phyloP scores from a whole-genome alignment of 2,113 vertebrate species.

The Megatriorchis doriae region DNA sequence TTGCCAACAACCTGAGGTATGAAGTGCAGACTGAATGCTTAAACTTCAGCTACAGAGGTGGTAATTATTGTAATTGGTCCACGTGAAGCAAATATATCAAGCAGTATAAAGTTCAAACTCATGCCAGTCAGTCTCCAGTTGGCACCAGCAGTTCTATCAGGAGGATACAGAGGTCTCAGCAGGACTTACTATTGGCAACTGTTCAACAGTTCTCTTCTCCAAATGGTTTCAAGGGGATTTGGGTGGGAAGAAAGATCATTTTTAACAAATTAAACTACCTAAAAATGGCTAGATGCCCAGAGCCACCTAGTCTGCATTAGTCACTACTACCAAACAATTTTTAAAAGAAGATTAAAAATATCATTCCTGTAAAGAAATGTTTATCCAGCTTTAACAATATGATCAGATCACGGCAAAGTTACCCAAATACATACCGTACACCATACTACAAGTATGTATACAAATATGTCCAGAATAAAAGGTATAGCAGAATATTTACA shows the following conservation, averaged over 20 bases:
- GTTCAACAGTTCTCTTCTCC: constrained; percentile 48
- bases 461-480: not conserved
- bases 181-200: constrained; percentile 55
- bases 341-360: not conserved
- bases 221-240: constrained; percentile 57
- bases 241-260: constrained; percentile 48
- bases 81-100: constrained; percentile 37
- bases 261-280: constrained; percentile 67
- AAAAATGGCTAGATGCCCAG: constrained; percentile 50
- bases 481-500: not conserved
- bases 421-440: not conserved
- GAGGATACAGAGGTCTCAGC: constrained; percentile 59
- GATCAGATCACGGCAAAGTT: not conserved
- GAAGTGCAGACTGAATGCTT: not conserved
- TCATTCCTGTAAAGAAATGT: not conserved
- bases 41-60: constrained; percentile 24
- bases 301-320: constrained; percentile 40
- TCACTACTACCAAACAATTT: constrained; percentile 6
- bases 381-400: not conserved
- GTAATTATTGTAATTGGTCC: constrained; percentile 61
- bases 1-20: constrained; percentile 41
- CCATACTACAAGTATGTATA: not conserved
- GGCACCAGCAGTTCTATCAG: constrained; percentile 34
- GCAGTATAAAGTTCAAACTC: constrained; percentile 26
- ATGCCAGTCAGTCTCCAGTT: constrained; percentile 55